Percentiles rank a stretch among this genome's conserved stretches.
Conservation (phyloP, 2,797 vertebrate genomes). For the Mus caroli region DNA sequence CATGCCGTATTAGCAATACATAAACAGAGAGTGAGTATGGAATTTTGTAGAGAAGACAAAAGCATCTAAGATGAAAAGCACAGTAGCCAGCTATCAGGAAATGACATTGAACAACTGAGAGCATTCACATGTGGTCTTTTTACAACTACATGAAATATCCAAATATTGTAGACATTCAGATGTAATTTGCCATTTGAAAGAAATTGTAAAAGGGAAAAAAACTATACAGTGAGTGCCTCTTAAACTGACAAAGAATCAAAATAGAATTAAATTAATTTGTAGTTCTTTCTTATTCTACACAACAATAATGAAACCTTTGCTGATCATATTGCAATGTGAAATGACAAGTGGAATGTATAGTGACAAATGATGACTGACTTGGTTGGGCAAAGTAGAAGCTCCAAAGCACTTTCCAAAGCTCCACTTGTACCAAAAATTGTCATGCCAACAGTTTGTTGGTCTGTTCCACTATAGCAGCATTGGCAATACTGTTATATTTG, state of each 20-base stretch:
- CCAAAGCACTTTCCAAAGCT: neutral
- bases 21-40: neutral
- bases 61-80: neutral
- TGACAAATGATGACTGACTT: neutral
- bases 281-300: neutral
- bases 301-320: neutral
- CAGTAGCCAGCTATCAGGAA: neutral
- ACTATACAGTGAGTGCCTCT: neutral
- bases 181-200: neutral
- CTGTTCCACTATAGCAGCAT: neutral
- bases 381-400: neutral
- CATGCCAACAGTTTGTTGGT: too few species aligned
- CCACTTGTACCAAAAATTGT: neutral
- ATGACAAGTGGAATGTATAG: neutral
- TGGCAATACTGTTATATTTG: neutral
- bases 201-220: neutral
- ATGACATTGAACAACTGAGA: neutral
- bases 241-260: neutral
- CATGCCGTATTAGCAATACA: neutral
- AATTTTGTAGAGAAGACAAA: neutral
- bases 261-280: neutral
- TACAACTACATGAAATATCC: neutral
- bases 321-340: too few species aligned
- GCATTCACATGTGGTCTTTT: neutral
- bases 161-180: neutral